Percentiles rank a stretch among this genome's conserved stretches.
Conservation (phyloP, 2,888 invertebrate species). For the Lithosia quadra region DNA sequence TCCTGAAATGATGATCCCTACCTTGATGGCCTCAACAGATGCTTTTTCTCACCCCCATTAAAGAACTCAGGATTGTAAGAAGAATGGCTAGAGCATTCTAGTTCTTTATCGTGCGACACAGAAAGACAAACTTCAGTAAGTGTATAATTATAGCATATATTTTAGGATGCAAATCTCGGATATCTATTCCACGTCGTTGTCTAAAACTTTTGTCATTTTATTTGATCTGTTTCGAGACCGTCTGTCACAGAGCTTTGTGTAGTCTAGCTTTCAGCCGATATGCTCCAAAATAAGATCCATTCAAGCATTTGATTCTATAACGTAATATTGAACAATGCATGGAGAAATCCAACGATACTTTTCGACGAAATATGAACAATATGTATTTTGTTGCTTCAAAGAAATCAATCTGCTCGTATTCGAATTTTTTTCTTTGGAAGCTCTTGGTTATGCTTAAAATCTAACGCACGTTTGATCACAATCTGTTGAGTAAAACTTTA, state of each 20-base stretch:
- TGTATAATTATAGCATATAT: too few relatives aligned
- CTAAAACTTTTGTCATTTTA: slow-evolving; percentile 18
- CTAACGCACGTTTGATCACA: too few relatives aligned
- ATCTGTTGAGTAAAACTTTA: too few relatives aligned
- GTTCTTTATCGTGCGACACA: too few relatives aligned
- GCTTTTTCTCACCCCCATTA: too few relatives aligned
- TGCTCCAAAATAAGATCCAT: slow-evolving; percentile 41
- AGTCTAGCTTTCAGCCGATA: slow-evolving; percentile 32
- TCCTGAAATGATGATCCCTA: too few relatives aligned
- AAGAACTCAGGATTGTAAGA: too few relatives aligned
- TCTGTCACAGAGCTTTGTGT: slow-evolving; percentile 22
- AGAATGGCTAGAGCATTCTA: too few relatives aligned
- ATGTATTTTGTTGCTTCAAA: background rate
- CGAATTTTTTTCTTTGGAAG: too few relatives aligned
- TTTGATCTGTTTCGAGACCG: slow-evolving; percentile 21
- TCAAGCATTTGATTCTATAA: slow-evolving; percentile 44
- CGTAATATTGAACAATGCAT: slow-evolving; percentile 21
- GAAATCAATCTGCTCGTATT: background rate
- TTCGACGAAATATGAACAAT: slow-evolving; percentile 20
- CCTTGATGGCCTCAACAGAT: too few relatives aligned
- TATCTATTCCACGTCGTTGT: background rate
- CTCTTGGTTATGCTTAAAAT: too few relatives aligned
- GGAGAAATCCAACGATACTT: slow-evolving; percentile 31
- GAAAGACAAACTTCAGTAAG: too few relatives aligned
- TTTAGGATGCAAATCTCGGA: background rate